Conservation (phyloP, 2,113 vertebrate genomes). For the Platycercus adscitus region DNA sequence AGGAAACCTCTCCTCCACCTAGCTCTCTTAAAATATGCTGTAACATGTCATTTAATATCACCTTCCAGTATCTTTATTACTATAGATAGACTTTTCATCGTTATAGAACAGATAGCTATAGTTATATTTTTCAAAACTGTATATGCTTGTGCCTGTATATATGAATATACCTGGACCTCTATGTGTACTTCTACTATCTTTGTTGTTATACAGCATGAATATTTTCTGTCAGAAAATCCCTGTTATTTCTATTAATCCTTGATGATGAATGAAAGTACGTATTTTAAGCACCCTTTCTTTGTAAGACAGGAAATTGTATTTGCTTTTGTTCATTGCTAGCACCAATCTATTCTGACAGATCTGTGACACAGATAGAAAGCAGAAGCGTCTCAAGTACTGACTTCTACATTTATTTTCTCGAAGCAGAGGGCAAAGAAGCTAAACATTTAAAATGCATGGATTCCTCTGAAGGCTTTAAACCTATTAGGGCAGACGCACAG, state of each 20-base stretch:
- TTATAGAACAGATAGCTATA: neutral
- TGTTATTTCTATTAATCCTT: conserved; percentile 15
- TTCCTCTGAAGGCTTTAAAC: conserved; percentile 64
- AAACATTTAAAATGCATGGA: conserved; percentile 66
- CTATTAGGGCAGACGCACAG: conserved; percentile 50
- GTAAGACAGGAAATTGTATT: conserved; percentile 40
- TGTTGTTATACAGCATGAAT: neutral
- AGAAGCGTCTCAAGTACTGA: neutral
- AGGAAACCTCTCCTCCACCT: rapidly evolving
- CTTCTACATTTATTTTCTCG: conserved; percentile 54
- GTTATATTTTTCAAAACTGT: neutral
- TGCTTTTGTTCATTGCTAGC: neutral
- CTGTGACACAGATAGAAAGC: conserved; percentile 45
- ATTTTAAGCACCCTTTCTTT: conserved; percentile 12
- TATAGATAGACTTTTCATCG: neutral
- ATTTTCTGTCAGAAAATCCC: neutral
- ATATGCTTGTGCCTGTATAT: neutral
- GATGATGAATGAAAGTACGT: neutral
- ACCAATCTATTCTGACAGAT: neutral
- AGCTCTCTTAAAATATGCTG: neutral
- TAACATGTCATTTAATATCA: neutral
- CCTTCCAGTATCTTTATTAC: neutral
- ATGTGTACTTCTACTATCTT: neutral
- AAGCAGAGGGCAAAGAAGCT: conserved; percentile 52
- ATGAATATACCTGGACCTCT: neutral